phyloP scores from a whole-genome alignment of 2,797 vertebrate species.

The Neostethus bicornis region DNA sequence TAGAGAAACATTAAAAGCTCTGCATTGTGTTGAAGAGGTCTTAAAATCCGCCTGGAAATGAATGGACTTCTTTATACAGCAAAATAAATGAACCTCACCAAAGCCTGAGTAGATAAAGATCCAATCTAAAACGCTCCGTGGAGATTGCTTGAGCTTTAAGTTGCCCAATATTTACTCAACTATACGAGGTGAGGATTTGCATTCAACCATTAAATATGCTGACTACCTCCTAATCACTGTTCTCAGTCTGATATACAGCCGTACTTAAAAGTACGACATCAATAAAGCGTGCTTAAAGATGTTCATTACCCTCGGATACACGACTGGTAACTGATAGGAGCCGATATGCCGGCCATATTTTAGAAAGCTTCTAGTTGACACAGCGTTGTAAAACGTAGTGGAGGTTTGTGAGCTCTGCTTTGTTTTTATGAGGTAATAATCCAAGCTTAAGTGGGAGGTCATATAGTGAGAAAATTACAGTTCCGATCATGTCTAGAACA shows the following conservation, averaged over 20 bases:
- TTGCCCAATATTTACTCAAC: too few species aligned
- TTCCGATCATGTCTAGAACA: background rate
- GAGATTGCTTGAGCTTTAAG: too few species aligned
- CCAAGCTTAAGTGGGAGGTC: conserved; percentile 26
- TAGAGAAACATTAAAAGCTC: conserved; percentile 29
- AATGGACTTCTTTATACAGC: conserved; percentile 5
- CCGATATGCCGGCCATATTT: conserved; percentile 49
- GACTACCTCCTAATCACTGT: conserved; percentile 18
- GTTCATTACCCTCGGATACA: conserved; percentile 39
- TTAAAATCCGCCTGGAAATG: conserved; percentile 20
- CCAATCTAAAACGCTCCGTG: background rate
- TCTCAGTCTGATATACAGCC: background rate
- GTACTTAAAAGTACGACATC: conserved; percentile 26
- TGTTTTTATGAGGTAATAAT: conserved; percentile 57
- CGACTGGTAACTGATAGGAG: conserved; percentile 23
- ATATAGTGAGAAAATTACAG: conserved; percentile 32
- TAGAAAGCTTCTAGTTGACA: conserved; percentile 53
- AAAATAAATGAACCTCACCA: background rate
- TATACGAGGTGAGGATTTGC: background rate
- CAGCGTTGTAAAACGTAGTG: conserved; percentile 20
- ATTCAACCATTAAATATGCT: conserved; percentile 25
- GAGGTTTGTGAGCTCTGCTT: conserved; percentile 31
- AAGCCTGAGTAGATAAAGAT: background rate
- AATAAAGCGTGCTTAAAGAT: conserved; percentile 42
- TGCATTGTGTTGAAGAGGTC: conserved; percentile 28